Conservation (phyloP, 1,140 invertebrate genomes). For the Platyscapa corneri region DNA sequence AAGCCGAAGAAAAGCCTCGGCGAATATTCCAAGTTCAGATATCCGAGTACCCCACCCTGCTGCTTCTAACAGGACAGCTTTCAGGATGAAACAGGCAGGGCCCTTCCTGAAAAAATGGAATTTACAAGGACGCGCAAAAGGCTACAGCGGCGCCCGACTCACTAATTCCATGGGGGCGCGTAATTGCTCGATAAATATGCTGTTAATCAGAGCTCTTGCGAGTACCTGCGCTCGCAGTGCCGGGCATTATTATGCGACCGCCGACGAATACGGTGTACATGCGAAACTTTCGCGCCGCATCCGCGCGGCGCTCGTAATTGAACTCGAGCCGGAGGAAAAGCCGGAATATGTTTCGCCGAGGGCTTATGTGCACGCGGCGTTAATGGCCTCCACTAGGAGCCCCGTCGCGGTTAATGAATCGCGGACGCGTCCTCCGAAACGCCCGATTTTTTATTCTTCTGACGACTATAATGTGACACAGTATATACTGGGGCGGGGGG, state of each 20-base stretch:
- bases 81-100: background rate
- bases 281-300: conserved; percentile 14
- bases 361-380: background rate
- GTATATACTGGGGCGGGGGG: background rate
- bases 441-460: background rate
- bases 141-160: too few relatives aligned
- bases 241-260: background rate
- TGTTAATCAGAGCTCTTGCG: conserved; percentile 62
- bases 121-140: too few relatives aligned
- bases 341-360: background rate
- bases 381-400: background rate
- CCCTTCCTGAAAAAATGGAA: too few relatives aligned
- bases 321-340: background rate
- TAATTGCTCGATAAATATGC: conserved; percentile 74
- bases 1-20: too few relatives aligned
- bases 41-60: too few relatives aligned
- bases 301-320: background rate
- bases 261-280: background rate
- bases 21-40: too few relatives aligned
- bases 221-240: background rate
- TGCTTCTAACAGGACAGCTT: too few relatives aligned
- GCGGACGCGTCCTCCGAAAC: background rate
- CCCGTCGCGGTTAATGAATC: conserved; percentile 1
- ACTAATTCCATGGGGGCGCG: conserved; percentile 38
- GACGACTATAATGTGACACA: background rate